These are phyloP conservation scores for Sceloporus tristichus DNA, from an alignment of 2,113 vertebrate genomes.

Conservation along the genomic window DNA sequence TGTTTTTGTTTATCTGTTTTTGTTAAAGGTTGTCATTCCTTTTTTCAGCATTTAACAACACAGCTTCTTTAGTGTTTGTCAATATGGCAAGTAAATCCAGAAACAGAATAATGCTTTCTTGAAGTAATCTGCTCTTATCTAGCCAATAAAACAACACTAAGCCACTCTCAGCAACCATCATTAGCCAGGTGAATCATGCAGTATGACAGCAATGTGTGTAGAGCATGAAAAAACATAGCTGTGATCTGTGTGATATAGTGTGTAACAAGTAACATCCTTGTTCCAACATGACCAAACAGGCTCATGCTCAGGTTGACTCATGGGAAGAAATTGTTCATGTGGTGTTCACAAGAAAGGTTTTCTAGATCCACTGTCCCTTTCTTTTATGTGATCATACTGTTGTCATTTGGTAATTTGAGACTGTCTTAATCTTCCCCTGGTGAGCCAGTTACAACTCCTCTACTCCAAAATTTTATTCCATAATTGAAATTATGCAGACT, in stretches of 20 bases:
- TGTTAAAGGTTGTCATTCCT: background rate
- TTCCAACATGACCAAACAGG: slow-evolving; percentile 2
- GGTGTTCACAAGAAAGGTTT: background rate
- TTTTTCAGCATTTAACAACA: background rate
- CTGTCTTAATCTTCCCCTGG: slow-evolving; percentile 40
- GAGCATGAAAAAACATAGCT: slow-evolving; percentile 14
- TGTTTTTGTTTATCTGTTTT: slow-evolving; percentile 13
- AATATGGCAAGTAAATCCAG: slow-evolving; percentile 24
- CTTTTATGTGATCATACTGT: slow-evolving; percentile 44
- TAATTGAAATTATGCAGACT: slow-evolving; percentile 59
- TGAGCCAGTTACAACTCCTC: slow-evolving; percentile 51
- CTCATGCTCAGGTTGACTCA: background rate
- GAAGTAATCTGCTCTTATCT: slow-evolving; percentile 14
- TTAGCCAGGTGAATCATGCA: slow-evolving; percentile 3
- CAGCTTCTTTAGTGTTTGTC: slow-evolving; percentile 24
- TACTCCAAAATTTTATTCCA: slow-evolving; percentile 50
- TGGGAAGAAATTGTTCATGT: background rate
- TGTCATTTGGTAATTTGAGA: slow-evolving; percentile 48
- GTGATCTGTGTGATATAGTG: background rate
- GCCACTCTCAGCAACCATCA: slow-evolving; percentile 33
- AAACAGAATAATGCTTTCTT: slow-evolving; percentile 33
- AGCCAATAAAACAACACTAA: slow-evolving; percentile 3
- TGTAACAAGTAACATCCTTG: background rate
- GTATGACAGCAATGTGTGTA: slow-evolving; percentile 44
- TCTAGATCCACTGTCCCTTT: background rate